Base-by-base conservation (phyloP, 2,113 vertebrate genomes). In the Synodontis membranacea region DNA sequence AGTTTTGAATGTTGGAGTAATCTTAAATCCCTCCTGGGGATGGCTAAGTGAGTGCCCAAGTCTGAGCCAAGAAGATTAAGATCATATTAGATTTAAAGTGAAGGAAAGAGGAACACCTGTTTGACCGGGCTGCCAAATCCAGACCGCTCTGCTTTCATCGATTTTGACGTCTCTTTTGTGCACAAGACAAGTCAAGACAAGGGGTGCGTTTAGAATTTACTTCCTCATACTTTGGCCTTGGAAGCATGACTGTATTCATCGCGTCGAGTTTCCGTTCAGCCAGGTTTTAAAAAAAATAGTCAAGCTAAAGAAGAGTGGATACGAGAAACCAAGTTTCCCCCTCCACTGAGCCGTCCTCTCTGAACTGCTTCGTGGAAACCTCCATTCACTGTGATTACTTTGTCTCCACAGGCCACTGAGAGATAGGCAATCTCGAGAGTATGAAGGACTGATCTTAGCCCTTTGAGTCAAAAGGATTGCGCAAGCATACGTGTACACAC, bases 11-110 rank as follows among this genome's bases (percentile, higher is more conserved):
- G 72, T 52, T 58, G 81, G 56, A 81, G 75, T 88, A 88, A 91
- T 89, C 74, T 81, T 46, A 88, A 79, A 89, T 87, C 91, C 64
- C 62, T 74, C 79, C 80, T 75, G 91, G 80, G 86, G 86, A 82
- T 85, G 83, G 83, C 86, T 84, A 90, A 91, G 28, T 89, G 89
- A 89, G 86, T 91, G 82, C 84, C 89, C 91, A 87, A 42, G 68
- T 83, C 62, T 64, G 84, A 88, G 87, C 86, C 92, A 90, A 93
- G 90, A 62, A 88, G 94, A 93, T 95, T 94, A 93, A 88, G 72
- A 88, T 89, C 64, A n/a, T 91, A 86, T 89, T 90, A 92, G 92
- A 92, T 94, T 94, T 94, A 52, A 58, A 76, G 70, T 74, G 76
- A 82, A 87, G 84, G 68, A 91, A 91, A 72, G 82, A 84, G 58